Percentiles rank a stretch among this genome's conserved stretches.
These are phyloP conservation scores for Acanthosepion esculentum DNA, from an alignment of 2,888 invertebrate genomes.

Conservation along the genomic window DNA sequence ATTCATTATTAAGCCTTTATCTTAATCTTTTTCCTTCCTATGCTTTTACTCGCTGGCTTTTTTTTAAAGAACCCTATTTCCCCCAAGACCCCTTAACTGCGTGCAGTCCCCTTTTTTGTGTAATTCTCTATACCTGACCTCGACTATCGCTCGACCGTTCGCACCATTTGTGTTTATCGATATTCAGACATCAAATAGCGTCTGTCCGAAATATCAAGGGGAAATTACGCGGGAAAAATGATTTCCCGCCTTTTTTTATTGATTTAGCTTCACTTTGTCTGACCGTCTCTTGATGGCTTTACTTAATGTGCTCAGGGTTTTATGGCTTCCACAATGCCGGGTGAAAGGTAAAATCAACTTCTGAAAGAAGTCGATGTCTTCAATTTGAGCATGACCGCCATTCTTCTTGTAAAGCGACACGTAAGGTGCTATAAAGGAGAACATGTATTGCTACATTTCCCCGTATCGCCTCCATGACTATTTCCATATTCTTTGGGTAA, in stretches of 20 bases:
- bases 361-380: background rate
- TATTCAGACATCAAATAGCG: background rate
- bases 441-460: background rate
- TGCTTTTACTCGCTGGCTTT: too few species aligned
- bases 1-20: too few species aligned
- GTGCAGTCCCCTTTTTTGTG: background rate
- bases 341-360: background rate
- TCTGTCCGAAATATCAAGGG: background rate
- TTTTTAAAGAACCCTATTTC: too few species aligned
- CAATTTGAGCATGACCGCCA: too few species aligned
- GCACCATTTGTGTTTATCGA: background rate
- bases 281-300: background rate
- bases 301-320: background rate
- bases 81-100: too few species aligned
- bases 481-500: background rate
- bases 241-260: slow-evolving; percentile 13
- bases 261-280: background rate
- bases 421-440: background rate
- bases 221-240: background rate
- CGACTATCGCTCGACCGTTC: background rate
- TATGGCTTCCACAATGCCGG: background rate
- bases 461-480: background rate
- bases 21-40: too few species aligned
- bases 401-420: background rate
- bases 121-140: background rate